phyloP scores from a whole-genome alignment of 1,140 invertebrate genomes.

The Lepidurus packardi region DNA sequence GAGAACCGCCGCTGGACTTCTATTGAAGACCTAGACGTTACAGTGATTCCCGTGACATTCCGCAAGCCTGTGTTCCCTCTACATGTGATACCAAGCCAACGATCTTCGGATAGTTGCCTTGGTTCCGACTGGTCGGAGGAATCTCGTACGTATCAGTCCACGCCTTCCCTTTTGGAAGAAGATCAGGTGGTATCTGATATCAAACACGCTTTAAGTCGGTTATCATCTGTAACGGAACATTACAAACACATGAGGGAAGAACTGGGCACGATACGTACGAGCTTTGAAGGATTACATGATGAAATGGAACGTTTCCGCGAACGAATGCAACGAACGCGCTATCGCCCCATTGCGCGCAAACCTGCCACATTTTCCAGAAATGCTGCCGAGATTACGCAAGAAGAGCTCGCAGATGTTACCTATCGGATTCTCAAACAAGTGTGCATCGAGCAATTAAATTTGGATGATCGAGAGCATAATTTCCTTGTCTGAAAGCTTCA shows the following conservation, averaged over 20 bases:
- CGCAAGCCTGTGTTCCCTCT: neutral
- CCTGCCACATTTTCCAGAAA: neutral
- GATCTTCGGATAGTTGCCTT: neutral
- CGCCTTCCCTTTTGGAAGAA: neutral
- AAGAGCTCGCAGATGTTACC: neutral
- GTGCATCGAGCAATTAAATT: neutral
- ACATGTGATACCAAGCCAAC: neutral
- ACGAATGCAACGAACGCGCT: neutral
- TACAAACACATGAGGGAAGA: neutral
- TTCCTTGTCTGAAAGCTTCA: neutral
- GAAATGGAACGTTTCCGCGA: neutral
- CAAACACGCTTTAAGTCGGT: neutral
- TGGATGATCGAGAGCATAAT: neutral
- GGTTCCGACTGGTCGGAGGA: neutral
- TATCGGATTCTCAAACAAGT: conserved; percentile 4
- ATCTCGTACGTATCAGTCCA: conserved; percentile 1
- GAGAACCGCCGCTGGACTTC: neutral
- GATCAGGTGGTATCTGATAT: neutral
- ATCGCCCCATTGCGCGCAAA: neutral
- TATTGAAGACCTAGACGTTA: neutral
- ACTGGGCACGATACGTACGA: neutral
- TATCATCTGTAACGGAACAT: neutral
- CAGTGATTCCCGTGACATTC: neutral
- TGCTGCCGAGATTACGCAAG: neutral
- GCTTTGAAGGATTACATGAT: neutral